Percentiles rank a stretch among this genome's conserved stretches.
phyloP scores from a whole-genome alignment of 2,888 invertebrate species.

The Zelleria hepariella region DNA sequence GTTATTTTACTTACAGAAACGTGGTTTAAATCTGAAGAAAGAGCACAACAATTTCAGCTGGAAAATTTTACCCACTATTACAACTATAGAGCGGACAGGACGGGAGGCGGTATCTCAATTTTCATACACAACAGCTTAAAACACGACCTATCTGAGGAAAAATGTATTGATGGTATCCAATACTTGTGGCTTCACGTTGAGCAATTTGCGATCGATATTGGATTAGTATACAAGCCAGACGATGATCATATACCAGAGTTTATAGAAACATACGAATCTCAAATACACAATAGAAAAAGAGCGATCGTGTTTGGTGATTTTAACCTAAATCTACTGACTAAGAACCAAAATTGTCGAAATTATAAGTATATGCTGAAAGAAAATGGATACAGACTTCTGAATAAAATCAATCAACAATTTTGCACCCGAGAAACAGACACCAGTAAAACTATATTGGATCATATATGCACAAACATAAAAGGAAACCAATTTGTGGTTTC shows the following conservation, averaged over 20 bases:
- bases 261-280: not conserved
- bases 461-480: not conserved
- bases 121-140: not conserved
- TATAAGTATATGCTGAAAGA: not conserved
- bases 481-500: conserved; percentile 11
- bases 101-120: not conserved
- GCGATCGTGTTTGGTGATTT: not conserved
- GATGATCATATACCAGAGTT: not conserved
- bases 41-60: not conserved
- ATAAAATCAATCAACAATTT: not conserved
- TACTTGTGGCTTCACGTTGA: not conserved
- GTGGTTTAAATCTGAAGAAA: conserved; percentile 1
- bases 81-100: not conserved
- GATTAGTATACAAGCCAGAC: not conserved
- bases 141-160: not conserved
- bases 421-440: not conserved
- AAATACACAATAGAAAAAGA: not conserved
- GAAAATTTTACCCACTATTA: not conserved
- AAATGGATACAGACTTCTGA: not conserved
- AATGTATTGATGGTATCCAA: not conserved
- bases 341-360: not conserved
- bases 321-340: not conserved
- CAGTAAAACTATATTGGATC: not conserved
- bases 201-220: not conserved
- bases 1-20: conserved; percentile 3